A percentile compares a stretch with the other conserved stretches of the same genome.
phyloP scores from a whole-genome alignment of 2,797 vertebrate genomes.

The Acanthurus tractus region DNA sequence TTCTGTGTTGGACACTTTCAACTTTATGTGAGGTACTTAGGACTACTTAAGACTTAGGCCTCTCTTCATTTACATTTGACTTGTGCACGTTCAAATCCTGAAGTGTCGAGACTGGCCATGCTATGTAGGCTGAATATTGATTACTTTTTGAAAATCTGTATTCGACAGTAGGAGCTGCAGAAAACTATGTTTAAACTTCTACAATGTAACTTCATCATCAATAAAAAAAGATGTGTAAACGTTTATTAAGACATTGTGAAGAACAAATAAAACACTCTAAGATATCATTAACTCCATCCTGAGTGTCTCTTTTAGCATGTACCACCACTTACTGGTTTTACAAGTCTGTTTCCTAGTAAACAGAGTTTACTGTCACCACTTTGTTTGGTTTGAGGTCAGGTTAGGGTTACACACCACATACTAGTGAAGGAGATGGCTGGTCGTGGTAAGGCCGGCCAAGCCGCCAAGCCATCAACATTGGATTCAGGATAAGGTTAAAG shows the following conservation, averaged over 20 bases:
- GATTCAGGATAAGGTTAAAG: not conserved
- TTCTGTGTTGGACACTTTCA: conserved; percentile 20
- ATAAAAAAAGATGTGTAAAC: not conserved
- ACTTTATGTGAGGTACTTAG: conserved; percentile 5
- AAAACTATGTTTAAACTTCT: no score
- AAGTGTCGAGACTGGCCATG: not conserved
- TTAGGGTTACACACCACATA: not conserved
- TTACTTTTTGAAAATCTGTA: not conserved
- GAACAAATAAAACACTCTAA: not conserved
- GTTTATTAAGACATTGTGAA: not conserved
- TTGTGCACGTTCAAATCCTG: not conserved
- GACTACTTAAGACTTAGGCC: not conserved
- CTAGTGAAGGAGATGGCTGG: not conserved
- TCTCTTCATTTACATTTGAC: not conserved
- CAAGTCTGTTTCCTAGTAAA: no score
- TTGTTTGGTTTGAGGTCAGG: not conserved
- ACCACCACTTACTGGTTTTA: not conserved
- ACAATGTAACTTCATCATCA: not conserved
- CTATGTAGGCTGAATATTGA: not conserved
- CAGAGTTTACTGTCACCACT: not conserved
- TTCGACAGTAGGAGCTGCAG: no score
- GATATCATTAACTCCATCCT: not conserved
- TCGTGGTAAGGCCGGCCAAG: not conserved
- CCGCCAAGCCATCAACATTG: no score
- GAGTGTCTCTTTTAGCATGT: not conserved